Base-by-base conservation (phyloP, 1,140 invertebrate species). In the Chlorops oryzae region DNA sequence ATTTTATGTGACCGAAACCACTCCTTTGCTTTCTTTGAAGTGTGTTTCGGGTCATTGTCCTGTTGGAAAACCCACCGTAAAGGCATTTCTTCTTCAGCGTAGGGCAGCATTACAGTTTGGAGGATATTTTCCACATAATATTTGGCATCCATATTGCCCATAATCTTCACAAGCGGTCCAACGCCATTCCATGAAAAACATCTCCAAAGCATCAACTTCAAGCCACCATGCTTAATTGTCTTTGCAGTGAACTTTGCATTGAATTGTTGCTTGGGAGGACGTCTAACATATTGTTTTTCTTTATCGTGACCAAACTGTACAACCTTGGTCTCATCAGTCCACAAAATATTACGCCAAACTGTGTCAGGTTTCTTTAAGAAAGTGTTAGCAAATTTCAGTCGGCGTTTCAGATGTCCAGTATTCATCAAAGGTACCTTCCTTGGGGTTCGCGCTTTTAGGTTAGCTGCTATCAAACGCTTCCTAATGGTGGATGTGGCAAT, bases 341-440 rank as follows among this genome's bases (percentile, higher is more conserved):
- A n/a, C n/a, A n/a, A n/a, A n/a, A n/a, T n/a, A n/a, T 38, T 38
- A 18, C 35, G 35, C 35, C 35, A 38, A 38, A 38, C 35, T 13
- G 35, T 38, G 35, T 38, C 35, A 38, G 5, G 6, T 38, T 38
- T 18, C 13, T 38, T 38, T 38, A 6, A 5, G 15, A 5, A 38
- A 6, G n/a, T 38, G n/a, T 38, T 38, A 18, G 35, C 35, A 38
- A 38, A 38, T 18, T 38, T 5, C n/a, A 38, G 6, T 15, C n/a
- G n/a, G 5, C 35, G n/a, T 38, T 38, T 38, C 5, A 38, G 18
- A n/a, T 38, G 35, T 18, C n/a, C 35, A 15, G 5, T 6, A 15
- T 38, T 38, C 5, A 38, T 15, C 18, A 38, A 38, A 15, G 35
- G 35, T 9, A 38, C 35, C 18, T 38, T 5, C 18, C 35, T 5